Base-by-base conservation (phyloP, 2,888 invertebrate species). In the Chesias legatella region DNA sequence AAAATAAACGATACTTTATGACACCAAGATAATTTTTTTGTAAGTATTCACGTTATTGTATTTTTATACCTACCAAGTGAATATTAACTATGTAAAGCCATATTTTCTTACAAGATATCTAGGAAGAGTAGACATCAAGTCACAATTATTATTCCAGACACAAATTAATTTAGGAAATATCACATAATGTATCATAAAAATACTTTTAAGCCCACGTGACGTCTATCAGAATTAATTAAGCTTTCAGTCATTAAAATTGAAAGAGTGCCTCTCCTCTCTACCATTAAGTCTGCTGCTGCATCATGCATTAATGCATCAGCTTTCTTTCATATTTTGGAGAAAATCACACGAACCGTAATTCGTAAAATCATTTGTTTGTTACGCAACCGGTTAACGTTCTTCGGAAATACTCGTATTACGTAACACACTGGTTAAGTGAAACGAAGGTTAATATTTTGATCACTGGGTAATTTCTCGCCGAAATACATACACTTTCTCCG, bases 401-500 rank as follows among this genome's bases (percentile, higher is more conserved):
- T 62, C 48, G 51, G 45, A 53, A 59, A 57, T 61, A 58, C 51
- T 34, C n/a, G n/a, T n/a, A 51, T 76, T 76, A 63, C 60, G 67
- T 53, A 77, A 83, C 53, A 36, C 33, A 41, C 54, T 68, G 63
- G 67, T 79, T 70, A 67, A 71, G 51, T 44, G 60, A 75, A 57
- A 70, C 65, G 75, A 71, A 74, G 73, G 64, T 58, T 63, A 17
- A 63, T 64, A 65, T 73, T 58, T 67, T 67, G 69, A 57, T 61
- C 69, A 63, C 67, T 76, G 68, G 70, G 80, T 80, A 68, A 81
- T 74, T 76, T 75, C 68, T 69, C 63, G 60, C 67, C 76, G 71
- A 81, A 82, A 80, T 79, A 69, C 75, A 79, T 73, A 65, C 66
- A 79, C 85, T 86, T 86, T 85, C 85, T 73, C 85, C 55, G 47